Evolutionary conservation across 1,140 invertebrate species (phyloP), one percentile per base, ranked within the genome.

Genomic region (Helicoverpa zea): DNA sequence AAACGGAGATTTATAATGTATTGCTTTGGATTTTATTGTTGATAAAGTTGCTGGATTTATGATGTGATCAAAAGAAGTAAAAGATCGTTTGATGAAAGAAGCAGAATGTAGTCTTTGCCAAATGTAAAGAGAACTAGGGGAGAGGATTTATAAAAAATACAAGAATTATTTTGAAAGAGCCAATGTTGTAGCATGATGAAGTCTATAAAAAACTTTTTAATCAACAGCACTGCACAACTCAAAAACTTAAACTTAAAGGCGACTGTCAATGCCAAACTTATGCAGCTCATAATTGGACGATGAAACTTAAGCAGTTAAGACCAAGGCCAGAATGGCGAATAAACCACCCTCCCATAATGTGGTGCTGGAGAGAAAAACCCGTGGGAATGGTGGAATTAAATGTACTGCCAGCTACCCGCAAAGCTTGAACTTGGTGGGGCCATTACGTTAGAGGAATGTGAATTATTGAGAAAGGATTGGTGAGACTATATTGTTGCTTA

Each of bases 371-470:
- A 79, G 77, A 81, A 85, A 85, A 83, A 85, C 81, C 84, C 84
- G 30, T 68, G 81, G 84, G 84, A 83, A 83, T 81, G 79, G 81
- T 70, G 66, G 81, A 85, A 85, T 85, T 85, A 83, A 85, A 83
- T 81, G 84, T 81, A 83, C 74, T 77, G 52, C 58, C 76, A 72
- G 74, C 83, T 70, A 79, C 80, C 78, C 72, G 77, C 81, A 85
- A 83, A 85, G 80, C 81, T 80, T 58, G 82, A 81, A 83, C 79
- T 85, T 85, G 81, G 81, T 83, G 81, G 81, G 70, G 81, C 84
- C 79, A 83, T 81, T 79, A 76, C 66, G 77, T 72, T 77, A 59
- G 81, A 64, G 70, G 75, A 56, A 49, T 47, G 64, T 54, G n/a
- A 47, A 61, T 51, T 76, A 76, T 61, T 63, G n/a, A 47, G 14